Evolutionary conservation across 2,797 vertebrate species (phyloP).

Genomic region (Botia almorhae): DNA sequence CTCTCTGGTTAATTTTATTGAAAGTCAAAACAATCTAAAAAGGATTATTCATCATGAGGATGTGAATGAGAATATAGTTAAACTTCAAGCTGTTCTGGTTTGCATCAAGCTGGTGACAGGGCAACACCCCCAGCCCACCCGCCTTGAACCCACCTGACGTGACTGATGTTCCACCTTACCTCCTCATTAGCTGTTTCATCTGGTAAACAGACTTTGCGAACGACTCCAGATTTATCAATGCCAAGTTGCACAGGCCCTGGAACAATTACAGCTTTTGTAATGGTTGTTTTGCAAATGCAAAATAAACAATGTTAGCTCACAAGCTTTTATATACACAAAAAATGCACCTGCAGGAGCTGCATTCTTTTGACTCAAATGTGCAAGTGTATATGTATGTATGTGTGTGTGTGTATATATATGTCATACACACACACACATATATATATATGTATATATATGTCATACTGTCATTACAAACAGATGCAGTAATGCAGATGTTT

Average conservation of each 20-base stretch:
- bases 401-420: no score
- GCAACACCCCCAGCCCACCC: conserved; percentile 72
- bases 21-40: conserved; percentile 21
- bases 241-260: background rate
- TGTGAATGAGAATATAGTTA: conserved; percentile 58
- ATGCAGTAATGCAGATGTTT: no score
- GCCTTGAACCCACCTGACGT: conserved; percentile 69
- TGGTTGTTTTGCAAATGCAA: conserved; percentile 25
- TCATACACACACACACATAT: no score
- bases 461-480: no score
- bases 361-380: background rate
- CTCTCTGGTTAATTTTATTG: background rate
- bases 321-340: conserved; percentile 5
- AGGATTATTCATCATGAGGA: conserved; percentile 63
- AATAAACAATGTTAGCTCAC: conserved; percentile 16
- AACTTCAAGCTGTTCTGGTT: conserved; percentile 37
- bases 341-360: conserved; percentile 28
- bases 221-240: conserved; percentile 64
- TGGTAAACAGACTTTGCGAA: conserved; percentile 31
- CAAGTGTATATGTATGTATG: background rate
- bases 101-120: conserved; percentile 61
- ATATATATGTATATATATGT: no score
- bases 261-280: conserved; percentile 21
- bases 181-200: conserved; percentile 65
- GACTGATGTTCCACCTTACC: conserved; percentile 71